A percentile compares a stretch with the other conserved stretches of the same genome.
Conservation (phyloP, 2,113 vertebrate genomes). For the Dromiciops gliroides region DNA sequence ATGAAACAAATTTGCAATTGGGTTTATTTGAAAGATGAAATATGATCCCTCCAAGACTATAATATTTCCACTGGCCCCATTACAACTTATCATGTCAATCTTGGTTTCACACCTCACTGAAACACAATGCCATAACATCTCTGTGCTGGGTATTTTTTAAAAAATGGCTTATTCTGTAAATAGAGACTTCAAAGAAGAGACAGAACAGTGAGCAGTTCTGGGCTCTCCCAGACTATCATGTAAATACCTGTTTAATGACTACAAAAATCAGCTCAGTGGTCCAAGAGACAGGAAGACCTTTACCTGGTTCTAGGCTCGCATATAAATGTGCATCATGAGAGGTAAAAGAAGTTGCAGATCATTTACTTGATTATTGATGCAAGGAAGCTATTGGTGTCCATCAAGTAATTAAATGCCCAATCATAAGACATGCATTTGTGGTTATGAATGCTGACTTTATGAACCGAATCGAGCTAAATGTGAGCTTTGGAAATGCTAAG, state of each 20-base stretch:
- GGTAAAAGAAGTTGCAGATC: constrained; percentile 75
- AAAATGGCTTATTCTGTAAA: constrained; percentile 73
- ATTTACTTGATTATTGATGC: constrained; percentile 81
- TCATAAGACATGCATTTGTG: constrained; percentile 70
- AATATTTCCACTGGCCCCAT: not conserved
- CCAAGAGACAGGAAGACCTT: constrained; percentile 67
- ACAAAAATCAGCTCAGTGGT: constrained; percentile 72
- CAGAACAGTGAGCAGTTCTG: constrained; percentile 75
- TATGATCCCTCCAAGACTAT: not conserved
- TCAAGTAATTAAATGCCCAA: constrained; percentile 79
- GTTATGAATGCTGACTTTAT: constrained; percentile 75
- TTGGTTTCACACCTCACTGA: constrained; percentile 27
- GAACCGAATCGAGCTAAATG: constrained; percentile 66
- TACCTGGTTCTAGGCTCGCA: constrained; percentile 51
- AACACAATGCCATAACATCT: constrained; percentile 1
- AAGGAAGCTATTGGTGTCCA: constrained; percentile 74
- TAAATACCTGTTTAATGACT: constrained; percentile 78
- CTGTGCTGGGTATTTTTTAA: constrained; percentile 61
- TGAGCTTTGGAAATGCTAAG: constrained; percentile 20
- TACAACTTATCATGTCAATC: not conserved
- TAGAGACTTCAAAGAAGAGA: constrained; percentile 74
- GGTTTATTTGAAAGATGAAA: constrained; percentile 31
- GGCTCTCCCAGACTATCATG: constrained; percentile 75
- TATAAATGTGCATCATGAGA: constrained; percentile 69
- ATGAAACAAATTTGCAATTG: not conserved